phyloP scores from a whole-genome alignment of 2,888 invertebrate genomes.

The Aphodius granarius region DNA sequence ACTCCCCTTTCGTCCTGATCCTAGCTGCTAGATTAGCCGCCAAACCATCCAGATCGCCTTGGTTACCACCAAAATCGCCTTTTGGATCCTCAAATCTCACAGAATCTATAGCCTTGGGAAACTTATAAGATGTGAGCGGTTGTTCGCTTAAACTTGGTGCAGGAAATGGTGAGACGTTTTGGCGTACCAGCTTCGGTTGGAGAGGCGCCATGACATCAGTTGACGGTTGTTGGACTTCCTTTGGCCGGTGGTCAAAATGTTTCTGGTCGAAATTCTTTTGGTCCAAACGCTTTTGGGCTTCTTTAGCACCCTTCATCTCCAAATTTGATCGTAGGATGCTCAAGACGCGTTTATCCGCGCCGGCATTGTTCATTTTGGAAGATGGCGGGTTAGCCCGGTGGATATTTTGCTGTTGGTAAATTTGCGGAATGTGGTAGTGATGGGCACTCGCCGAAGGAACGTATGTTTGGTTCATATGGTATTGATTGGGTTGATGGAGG shows the following conservation, averaged over 20 bases:
- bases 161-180: conserved; percentile 61
- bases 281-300: conserved; percentile 58
- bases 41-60: conserved; percentile 57
- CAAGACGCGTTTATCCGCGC: conserved; percentile 62
- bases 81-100: conserved; percentile 58
- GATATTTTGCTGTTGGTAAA: conserved; percentile 31
- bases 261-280: conserved; percentile 40
- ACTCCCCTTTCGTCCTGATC: conserved; percentile 84
- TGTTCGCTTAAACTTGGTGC: conserved; percentile 56
- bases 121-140: conserved; percentile 60
- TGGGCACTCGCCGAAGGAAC: conserved; percentile 46
- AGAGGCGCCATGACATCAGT: conserved; percentile 52
- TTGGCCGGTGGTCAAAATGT: conserved; percentile 37
- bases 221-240: conserved; percentile 50
- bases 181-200: conserved; percentile 55
- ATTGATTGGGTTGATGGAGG: conserved; percentile 29
- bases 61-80: conserved; percentile 22
- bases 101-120: conserved; percentile 71
- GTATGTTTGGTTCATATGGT: conserved; percentile 46
- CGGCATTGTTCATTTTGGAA: conserved; percentile 35
- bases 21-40: conserved; percentile 68
- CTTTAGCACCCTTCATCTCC: conserved; percentile 64
- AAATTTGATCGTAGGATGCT: conserved; percentile 72
- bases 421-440: conserved; percentile 43
- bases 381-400: conserved; percentile 42